Conservation (phyloP, 2,113 vertebrate genomes). For the Fregetta grallaria region DNA sequence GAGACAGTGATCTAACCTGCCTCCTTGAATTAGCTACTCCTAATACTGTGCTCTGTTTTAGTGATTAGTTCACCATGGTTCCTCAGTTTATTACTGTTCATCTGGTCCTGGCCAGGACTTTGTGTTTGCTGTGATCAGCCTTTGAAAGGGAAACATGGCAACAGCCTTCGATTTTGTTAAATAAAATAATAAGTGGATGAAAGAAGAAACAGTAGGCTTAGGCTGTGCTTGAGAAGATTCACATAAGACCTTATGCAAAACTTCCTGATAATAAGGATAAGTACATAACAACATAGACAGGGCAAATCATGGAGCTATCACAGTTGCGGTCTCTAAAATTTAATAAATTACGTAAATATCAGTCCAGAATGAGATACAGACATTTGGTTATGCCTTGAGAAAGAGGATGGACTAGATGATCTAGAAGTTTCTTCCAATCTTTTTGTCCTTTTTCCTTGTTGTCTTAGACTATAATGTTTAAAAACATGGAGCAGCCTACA, state of each 20-base stretch:
- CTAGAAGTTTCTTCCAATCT: background rate
- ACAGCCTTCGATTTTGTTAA: background rate
- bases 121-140: fast-evolving
- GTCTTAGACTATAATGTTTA: background rate
- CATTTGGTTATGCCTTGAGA: background rate
- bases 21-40: background rate
- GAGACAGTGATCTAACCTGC: background rate
- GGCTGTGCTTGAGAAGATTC: background rate
- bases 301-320: background rate
- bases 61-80: background rate
- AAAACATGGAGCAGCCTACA: background rate
- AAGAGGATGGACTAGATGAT: background rate
- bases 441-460: background rate
- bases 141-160: background rate
- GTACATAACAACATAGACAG: background rate
- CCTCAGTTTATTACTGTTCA: background rate
- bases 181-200: background rate
- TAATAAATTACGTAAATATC: background rate
- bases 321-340: background rate
- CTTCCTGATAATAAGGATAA: background rate
- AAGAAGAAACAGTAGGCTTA: background rate
- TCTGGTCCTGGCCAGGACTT: background rate
- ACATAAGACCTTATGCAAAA: background rate
- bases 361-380: background rate
- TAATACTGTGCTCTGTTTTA: background rate